phyloP scores from a whole-genome alignment of 2,797 vertebrate genomes.

The Pachyuromys duprasi region DNA sequence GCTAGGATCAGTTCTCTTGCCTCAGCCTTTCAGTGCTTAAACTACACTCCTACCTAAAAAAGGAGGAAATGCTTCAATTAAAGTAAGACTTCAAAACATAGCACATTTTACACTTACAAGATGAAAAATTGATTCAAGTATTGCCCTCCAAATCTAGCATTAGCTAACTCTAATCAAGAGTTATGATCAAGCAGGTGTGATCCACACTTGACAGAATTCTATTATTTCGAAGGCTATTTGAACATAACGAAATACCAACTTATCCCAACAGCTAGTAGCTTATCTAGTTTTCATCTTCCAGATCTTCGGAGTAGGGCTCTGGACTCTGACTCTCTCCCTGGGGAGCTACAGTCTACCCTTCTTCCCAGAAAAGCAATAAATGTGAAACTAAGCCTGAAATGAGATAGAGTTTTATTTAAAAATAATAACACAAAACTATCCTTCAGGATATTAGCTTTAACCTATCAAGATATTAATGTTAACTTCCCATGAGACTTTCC shows the following conservation, averaged over 20 bases:
- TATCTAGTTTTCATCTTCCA: constrained; percentile 57
- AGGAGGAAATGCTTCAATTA: constrained; percentile 13
- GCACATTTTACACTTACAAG: constrained; percentile 43
- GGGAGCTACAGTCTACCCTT: constrained; percentile 6
- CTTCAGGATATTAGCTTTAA: constrained; percentile 57
- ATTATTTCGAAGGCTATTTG: constrained; percentile 71
- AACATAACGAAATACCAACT: constrained; percentile 64
- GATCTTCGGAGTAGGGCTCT: constrained; percentile 9
- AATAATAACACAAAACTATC: constrained; percentile 50
- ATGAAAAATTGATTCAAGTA: constrained; percentile 56
- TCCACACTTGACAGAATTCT: constrained; percentile 60
- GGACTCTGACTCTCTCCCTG: constrained; percentile 24
- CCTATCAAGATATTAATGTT: constrained; percentile 59
- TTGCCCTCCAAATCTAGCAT: constrained; percentile 46
- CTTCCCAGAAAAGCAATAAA: constrained; percentile 53
- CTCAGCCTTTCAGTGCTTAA: background rate
- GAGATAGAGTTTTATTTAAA: constrained; percentile 24
- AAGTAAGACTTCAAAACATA: constrained; percentile 49
- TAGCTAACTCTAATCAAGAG: constrained; percentile 51
- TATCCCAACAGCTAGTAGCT: constrained; percentile 57
- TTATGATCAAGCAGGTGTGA: constrained; percentile 12
- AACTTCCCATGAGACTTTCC: constrained; percentile 45
- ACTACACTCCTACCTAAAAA: background rate
- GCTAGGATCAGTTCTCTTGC: background rate
- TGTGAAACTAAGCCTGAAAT: constrained; percentile 52